Conservation (phyloP, 2,797 vertebrate genomes). For the Tympanoctomys barrerae region DNA sequence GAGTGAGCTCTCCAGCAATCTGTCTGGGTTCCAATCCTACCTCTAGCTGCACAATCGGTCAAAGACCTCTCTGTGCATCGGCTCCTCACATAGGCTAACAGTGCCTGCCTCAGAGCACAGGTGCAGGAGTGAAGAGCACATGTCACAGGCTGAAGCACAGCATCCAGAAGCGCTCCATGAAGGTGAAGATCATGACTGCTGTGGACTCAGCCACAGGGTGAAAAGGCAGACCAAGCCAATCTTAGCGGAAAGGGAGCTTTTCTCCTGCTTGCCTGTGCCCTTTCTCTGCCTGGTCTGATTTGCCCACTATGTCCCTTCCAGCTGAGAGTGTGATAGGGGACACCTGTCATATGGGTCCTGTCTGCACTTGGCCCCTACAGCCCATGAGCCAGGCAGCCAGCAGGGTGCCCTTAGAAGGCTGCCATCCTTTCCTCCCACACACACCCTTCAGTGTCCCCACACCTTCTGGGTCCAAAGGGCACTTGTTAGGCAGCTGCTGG, state of each 20-base stretch:
- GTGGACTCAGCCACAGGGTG: not conserved
- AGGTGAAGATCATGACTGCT: not conserved
- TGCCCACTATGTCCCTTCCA: not conserved
- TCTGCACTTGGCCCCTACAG: not conserved
- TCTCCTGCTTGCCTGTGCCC: fast-evolving
- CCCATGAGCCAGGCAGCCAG: not conserved
- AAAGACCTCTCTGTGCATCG: constrained; percentile 13
- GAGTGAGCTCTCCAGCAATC: not conserved
- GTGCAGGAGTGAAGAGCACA: constrained; percentile 1
- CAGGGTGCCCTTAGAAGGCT: not conserved
- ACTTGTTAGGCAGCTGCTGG: not conserved
- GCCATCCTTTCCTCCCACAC: not conserved
- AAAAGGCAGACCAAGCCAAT: not conserved
- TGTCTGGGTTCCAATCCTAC: not conserved
- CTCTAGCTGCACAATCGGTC: not conserved
- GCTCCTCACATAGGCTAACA: not conserved
- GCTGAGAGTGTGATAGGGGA: not conserved
- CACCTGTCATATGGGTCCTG: not conserved
- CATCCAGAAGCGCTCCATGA: constrained; percentile 28
- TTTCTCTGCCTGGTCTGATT: not conserved
- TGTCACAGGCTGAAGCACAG: constrained; percentile 14
- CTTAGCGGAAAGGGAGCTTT: not conserved
- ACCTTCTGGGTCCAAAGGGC: not conserved
- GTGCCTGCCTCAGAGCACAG: constrained; percentile 50
- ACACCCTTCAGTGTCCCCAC: not conserved